phyloP scores from a whole-genome alignment of 2,113 vertebrate species.

The human (Homo sapiens) region DNA sequence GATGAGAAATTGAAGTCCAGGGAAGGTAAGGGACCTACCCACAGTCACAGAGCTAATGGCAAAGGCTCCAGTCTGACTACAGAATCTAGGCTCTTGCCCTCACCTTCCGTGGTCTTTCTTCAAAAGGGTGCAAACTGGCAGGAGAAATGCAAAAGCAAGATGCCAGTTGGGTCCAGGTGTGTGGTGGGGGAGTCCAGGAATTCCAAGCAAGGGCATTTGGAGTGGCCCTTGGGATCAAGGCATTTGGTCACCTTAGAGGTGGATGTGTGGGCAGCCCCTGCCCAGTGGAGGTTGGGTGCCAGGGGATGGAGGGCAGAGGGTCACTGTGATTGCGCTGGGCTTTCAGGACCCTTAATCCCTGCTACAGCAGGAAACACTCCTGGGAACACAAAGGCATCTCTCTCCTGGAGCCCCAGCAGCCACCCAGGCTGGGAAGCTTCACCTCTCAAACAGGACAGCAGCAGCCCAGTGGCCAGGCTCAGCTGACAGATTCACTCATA shows the following conservation, averaged over 20 bases:
- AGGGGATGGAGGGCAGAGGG: not conserved
- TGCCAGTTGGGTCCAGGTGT: fast-evolving
- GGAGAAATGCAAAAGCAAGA: not conserved
- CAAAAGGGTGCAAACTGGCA: not conserved
- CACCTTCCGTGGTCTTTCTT: not conserved
- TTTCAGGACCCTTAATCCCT: not conserved
- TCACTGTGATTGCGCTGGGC: not conserved
- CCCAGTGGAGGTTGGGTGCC: not conserved
- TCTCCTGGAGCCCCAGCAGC: not conserved
- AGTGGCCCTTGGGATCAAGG: not conserved
- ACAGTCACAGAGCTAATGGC: not conserved
- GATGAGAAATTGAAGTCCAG: not conserved
- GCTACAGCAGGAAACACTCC: too few species aligned
- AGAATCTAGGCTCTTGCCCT: not conserved
- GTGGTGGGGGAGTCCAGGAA: not conserved
- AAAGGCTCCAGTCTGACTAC: not conserved
- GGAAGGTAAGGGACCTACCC: not conserved
- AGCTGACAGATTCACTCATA: not conserved
- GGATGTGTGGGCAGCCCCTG: not conserved
- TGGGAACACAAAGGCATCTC: not conserved
- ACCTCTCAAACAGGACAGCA: not conserved
- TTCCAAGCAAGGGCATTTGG: not conserved
- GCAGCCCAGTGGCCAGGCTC: not conserved
- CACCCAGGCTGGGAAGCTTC: not conserved
- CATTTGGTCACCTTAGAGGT: not conserved